phyloP scores from a whole-genome alignment of 2,797 vertebrate species.

The Scleropages formosus region DNA sequence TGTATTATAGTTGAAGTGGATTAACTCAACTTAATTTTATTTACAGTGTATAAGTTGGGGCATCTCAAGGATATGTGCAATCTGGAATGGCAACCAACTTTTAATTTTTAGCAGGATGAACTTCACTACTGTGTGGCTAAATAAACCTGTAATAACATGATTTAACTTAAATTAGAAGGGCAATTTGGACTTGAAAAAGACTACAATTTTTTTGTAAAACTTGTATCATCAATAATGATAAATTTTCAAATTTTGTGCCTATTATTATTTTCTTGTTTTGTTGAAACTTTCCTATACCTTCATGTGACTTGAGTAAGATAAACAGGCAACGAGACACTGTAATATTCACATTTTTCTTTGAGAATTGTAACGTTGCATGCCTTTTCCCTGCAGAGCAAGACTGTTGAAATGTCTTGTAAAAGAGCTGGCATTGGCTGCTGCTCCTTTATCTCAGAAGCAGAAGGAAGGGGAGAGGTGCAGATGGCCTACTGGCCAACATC shows the following conservation, averaged over 20 bases:
- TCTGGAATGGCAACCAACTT: not conserved
- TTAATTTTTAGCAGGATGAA: slow-evolving; percentile 2
- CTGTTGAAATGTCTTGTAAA: not conserved
- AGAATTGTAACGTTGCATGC: not conserved
- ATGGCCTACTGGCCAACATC: not conserved
- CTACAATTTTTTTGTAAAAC: not conserved
- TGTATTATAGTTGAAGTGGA: slow-evolving; percentile 22
- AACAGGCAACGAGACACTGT: not conserved
- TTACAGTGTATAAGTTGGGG: slow-evolving; percentile 18
- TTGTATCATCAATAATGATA: not conserved
- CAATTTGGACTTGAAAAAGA: not conserved
- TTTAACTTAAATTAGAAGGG: not conserved
- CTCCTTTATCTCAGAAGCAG: too few species aligned
- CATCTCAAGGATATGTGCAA: slow-evolving; percentile 13
- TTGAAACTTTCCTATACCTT: not conserved
- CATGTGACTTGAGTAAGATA: not conserved
- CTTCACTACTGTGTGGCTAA: not conserved
- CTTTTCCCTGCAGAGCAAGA: not conserved
- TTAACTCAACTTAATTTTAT: slow-evolving; percentile 18
- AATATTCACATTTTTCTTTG: not conserved
- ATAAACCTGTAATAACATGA: not conserved
- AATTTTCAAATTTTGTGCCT: slow-evolving; percentile 21
- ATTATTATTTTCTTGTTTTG: not conserved
- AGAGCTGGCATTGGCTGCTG: not conserved
- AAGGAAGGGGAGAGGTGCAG: not conserved